Conservation (phyloP, 2,888 invertebrate genomes). For the Terebella lapidaria region DNA sequence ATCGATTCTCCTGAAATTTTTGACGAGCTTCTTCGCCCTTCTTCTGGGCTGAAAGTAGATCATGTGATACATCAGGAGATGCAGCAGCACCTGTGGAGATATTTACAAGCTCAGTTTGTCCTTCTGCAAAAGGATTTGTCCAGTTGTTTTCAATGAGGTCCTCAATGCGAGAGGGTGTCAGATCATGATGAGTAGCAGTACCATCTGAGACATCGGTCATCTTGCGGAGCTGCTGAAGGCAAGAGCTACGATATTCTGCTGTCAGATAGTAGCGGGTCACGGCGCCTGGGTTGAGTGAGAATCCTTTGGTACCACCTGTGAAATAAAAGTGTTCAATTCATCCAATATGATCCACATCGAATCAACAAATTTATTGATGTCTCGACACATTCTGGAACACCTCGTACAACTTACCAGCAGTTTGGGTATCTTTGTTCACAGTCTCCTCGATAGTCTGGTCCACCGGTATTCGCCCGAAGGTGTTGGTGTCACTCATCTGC, state of each 20-base stretch:
- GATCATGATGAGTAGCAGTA: neutral
- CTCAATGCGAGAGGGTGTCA: neutral
- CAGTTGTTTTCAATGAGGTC: neutral
- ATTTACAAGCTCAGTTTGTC: neutral
- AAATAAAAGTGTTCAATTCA: constrained; percentile 3
- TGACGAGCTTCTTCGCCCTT: neutral
- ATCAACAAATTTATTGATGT: too few species aligned
- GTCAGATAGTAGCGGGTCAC: constrained; percentile 2
- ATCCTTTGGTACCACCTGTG: constrained; percentile 14
- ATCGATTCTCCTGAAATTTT: neutral
- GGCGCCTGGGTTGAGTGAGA: constrained; percentile 9
- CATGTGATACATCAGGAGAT: neutral
- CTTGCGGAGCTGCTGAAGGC: neutral
- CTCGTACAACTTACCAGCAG: too few species aligned
- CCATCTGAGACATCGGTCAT: neutral
- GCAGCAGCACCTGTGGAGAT: neutral
- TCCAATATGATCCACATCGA: too few species aligned
- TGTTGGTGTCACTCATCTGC: too few species aligned
- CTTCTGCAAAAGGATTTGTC: neutral
- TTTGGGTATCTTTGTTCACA: too few species aligned
- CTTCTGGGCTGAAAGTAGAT: neutral
- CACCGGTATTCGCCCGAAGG: too few species aligned
- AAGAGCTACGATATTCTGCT: constrained; percentile 1
- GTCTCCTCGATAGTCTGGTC: too few species aligned
- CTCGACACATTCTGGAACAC: too few species aligned